A percentile compares a stretch with the other conserved stretches of the same genome.
These are phyloP conservation scores for Pseudomugil tenellus DNA, from an alignment of 2,797 vertebrate genomes.

Conservation along the genomic window DNA sequence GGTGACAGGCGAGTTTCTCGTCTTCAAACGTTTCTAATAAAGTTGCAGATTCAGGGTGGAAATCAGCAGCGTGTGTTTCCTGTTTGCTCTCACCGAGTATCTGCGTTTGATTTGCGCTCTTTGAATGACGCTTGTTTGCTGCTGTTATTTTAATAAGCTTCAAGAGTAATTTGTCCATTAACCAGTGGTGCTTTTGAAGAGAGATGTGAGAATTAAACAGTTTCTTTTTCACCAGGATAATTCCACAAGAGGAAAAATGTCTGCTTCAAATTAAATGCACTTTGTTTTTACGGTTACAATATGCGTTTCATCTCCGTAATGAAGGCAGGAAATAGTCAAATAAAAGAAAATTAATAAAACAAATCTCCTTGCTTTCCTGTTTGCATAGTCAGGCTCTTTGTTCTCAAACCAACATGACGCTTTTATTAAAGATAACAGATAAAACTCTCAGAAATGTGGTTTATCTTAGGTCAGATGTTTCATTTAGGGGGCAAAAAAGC, in stretches of 20 bases:
- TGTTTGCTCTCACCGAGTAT: not conserved
- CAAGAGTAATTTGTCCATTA: conserved; percentile 48
- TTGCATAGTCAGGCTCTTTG: not conserved
- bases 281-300: not conserved
- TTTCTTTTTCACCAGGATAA: not conserved
- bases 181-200: conserved; percentile 19
- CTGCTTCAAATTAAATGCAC: conserved; percentile 12
- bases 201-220: conserved; percentile 10
- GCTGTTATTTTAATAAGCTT: conserved; percentile 27
- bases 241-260: not conserved
- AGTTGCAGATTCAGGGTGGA: conserved; percentile 35
- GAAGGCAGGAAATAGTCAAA: not conserved
- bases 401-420: not conserved
- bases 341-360: conserved; percentile 7
- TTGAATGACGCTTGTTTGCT: conserved; percentile 35
- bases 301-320: conserved; percentile 17
- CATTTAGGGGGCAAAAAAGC: not conserved
- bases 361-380: not conserved
- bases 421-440: not conserved
- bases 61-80: conserved; percentile 43
- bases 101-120: conserved; percentile 35
- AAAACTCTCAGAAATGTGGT: not conserved
- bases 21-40: conserved; percentile 53
- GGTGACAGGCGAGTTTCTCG: not conserved
- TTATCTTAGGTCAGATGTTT: conserved; percentile 9